Evolutionary conservation across 1,140 invertebrate species (phyloP), one percentile per base, ranked within the genome.

Genomic region (Scaptomyza montana): DNA sequence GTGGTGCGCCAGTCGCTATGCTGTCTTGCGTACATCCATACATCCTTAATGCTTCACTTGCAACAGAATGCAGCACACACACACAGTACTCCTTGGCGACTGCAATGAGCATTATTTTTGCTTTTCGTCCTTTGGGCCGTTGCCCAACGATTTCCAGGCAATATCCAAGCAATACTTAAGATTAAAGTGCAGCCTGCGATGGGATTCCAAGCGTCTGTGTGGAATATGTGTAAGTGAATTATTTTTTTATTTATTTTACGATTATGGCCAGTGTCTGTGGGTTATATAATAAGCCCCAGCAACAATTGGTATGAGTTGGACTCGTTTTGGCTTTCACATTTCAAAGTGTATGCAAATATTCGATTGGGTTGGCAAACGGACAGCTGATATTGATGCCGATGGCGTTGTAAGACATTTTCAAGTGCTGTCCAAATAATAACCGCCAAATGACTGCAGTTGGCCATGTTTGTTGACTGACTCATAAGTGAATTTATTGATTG

Each of bases 271-370:
- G 55, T 51, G 77, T 59, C 49, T 56, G 57, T 49, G 39, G 49
- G 36, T 46, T 51, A 51, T 57, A 69, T 79, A 79, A 79, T 79
- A 69, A 70, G 68, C 54, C 59, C 12, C 6, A 49, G 21, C 21
- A 25, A 25, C 21, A 25, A 25, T 25, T 25, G 3, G 3, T 25
- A 25, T 25, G 33, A 39, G 16, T 25, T 41, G 21, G 53, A 19
- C 56, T 80, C 43, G 53, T 78, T 76, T 76, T 65, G 78, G 74
- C 81, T 75, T 86, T 86, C 78, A 78, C 16, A 69, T 66, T 86
- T 86, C 74, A 64, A 86, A 80, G 82, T 70, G 53, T 75, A 81
- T 86, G 81, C 81, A 86, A 86, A 86, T 87, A 86, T 59, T 61
- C 45, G 74, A 86, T 59, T 61, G 49, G 74, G 45, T 61, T 68